Base-by-base conservation (phyloP, 2,113 vertebrate genomes). In the Centropus unirufus region DNA sequence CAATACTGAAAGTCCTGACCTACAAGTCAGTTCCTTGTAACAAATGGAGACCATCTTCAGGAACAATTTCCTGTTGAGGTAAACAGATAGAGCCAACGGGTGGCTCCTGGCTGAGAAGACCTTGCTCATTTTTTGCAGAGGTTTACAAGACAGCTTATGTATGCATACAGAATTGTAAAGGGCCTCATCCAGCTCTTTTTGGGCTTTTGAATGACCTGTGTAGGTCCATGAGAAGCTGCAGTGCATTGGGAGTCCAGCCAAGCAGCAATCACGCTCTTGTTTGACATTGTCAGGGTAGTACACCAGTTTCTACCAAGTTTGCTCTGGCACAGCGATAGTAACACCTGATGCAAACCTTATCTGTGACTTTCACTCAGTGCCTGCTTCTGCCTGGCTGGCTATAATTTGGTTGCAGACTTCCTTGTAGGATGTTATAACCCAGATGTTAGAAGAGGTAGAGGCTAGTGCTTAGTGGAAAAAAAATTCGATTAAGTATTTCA, bases 361-460 rank as follows among this genome's bases (percentile, higher is more conserved):
- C 61, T 1, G 0, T 27, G 52, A 24, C 61, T 89, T 68, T 87
- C 47, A 57, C 52, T 57, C 57, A 49, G 4, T 0, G 0, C 27
- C 49, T 47, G 8, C 46, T 64, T 47, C 18, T 76, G 49, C 30
- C 69, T 64, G 2, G 22, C 49, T 55, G 68, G 32, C 14, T 70
- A 26, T 81, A 32, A 77, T 55, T 70, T 89, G 59, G 32, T 52
- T 54, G 22, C 3, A 5, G 17, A 26, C 40, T 82, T 85, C 40
- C 22, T 70, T 1, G 2, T 20, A 54, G 84, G 66, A 39, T 0
- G 0, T 40, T 90, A 21, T 24, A 76, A 74, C 20, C 6, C 23
- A 66, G 55, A 42, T 1, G 1, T 69, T 90, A 49, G 61, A 67
- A 83, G 44, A 79, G 44, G 24, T 5, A 79, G 34, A 76, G 27